Percentiles rank a stretch among this genome's conserved stretches.
These are phyloP conservation scores for Thamnophis elegans DNA, from an alignment of 2,797 vertebrate species.

Conservation along the genomic window DNA sequence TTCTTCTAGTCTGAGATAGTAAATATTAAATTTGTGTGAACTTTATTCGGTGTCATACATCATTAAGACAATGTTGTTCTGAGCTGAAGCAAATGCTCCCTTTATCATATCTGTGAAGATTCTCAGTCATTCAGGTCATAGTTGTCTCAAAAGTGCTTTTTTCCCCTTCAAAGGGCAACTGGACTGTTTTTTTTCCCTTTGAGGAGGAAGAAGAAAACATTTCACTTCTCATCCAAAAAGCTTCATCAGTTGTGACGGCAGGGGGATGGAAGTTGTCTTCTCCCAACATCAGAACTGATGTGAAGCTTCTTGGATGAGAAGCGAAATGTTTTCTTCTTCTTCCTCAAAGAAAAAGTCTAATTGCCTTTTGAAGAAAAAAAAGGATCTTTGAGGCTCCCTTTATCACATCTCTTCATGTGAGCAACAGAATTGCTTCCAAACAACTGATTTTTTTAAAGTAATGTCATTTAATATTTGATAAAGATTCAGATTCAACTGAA, in stretches of 20 bases:
- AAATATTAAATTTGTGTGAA: too few relatives aligned
- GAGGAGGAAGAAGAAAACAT: not conserved
- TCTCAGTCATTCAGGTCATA: not conserved
- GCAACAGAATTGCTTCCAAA: not conserved
- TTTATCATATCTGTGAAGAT: not conserved
- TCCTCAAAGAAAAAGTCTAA: not conserved
- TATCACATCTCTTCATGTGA: too few relatives aligned
- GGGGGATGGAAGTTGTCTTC: not conserved
- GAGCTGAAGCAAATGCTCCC: not conserved
- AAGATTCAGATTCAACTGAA: too few relatives aligned
- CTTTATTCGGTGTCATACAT: not conserved
- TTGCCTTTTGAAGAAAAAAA: not conserved
- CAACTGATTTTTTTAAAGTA: not conserved
- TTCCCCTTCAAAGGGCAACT: not conserved
- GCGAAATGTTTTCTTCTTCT: not conserved
- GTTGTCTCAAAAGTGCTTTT: not conserved
- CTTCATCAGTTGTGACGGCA: not conserved
- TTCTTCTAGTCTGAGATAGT: not conserved
- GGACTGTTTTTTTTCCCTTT: not conserved
- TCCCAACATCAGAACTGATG: not conserved
- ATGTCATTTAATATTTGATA: too few relatives aligned
- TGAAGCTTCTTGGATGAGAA: not conserved
- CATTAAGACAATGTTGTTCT: not conserved
- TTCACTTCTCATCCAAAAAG: not conserved
- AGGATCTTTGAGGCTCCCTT: not conserved